Conservation (phyloP, 1,140 invertebrate species). For the silkworm (Bombyx mori) region DNA sequence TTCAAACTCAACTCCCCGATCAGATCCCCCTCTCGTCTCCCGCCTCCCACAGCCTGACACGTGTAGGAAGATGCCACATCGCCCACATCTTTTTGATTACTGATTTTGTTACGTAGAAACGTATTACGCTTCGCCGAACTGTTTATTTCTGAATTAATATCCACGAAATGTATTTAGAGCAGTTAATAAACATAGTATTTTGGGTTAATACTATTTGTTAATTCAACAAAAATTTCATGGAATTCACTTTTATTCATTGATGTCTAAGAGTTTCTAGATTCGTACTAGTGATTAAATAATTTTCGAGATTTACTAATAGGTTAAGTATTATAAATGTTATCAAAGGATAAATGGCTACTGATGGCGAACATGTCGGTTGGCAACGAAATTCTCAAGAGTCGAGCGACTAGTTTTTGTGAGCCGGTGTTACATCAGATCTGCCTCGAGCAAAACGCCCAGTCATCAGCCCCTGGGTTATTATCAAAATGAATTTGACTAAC, state of each 20-base stretch:
- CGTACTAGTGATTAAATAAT: not conserved
- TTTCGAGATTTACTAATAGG: constrained; percentile 3
- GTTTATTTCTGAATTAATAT: not conserved
- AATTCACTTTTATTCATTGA: no score
- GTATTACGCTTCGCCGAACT: not conserved
- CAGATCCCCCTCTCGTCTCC: constrained; percentile 13
- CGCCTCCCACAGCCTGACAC: constrained; percentile 25
- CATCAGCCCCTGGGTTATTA: not conserved
- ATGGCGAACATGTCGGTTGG: constrained; percentile 10
- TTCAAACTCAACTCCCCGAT: constrained; percentile 21
- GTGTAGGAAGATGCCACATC: constrained; percentile 30
- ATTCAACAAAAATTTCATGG: constrained; percentile 3
- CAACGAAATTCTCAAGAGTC: constrained; percentile 15
- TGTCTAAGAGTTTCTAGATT: no score
- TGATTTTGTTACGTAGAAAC: constrained; percentile 20
- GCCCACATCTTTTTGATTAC: constrained; percentile 28
- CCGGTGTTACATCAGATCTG: constrained; percentile 27
- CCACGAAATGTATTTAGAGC: not conserved
- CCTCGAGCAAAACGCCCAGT: constrained; percentile 7
- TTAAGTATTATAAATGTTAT: no score
- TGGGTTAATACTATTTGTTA: constrained; percentile 15
- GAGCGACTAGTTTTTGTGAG: constrained; percentile 31
- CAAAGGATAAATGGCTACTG: not conserved
- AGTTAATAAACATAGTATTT: not conserved
- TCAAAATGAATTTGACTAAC: no score